Base-by-base conservation (phyloP, 92 coral and sea anemone genomes). In the Zoanthus solanderi region DNA sequence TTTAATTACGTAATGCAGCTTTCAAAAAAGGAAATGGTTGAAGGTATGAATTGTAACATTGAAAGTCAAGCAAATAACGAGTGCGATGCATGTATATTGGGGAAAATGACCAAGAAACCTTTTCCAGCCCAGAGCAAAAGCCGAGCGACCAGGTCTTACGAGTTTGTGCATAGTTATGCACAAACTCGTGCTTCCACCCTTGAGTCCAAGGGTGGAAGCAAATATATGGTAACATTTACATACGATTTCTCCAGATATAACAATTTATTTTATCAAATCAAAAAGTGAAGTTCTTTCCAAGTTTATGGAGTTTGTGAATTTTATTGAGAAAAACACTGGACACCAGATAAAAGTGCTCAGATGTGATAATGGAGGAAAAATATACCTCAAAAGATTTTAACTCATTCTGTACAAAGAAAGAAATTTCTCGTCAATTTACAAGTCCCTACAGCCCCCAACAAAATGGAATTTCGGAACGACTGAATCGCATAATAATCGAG, bases 371-470 rank as follows among this genome's bases (percentile, higher is more conserved):
- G 78, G 90, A 32, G 85, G 90, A 79, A 78, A 78, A 47, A 23
- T 87, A 87, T 57, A 63, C 53, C 23, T 78, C 77, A 6, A 44
- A 5, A 52, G 76, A 87, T 29, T 87, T 87, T 28, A 48, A 83
- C 71, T 68, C 75, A 42, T 87, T 63, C 75, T 87, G 90, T 44
- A 66, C 48, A 76, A 60, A 56, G 45, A 87, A 78, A 37, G 85
- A 86, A 87, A 87, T 87, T 6, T 52, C 76, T 23, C 90, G 66
- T 69, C 85, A 87, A 52, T 87, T 65, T 78, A 78, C 86, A 54
- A 87, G 68, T 58, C 90, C 90, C 0, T 87, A 87, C 77, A 87
- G 78, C 60, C 90, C 90, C 16, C 86, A 52, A 79, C 90, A 87
- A 44, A 87, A 87, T 54, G 90, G 85, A 42, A 65, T 23, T 42